Evolutionary conservation across 2,797 vertebrate species (phyloP).

Genomic region (Micrastur ruficollis): DNA sequence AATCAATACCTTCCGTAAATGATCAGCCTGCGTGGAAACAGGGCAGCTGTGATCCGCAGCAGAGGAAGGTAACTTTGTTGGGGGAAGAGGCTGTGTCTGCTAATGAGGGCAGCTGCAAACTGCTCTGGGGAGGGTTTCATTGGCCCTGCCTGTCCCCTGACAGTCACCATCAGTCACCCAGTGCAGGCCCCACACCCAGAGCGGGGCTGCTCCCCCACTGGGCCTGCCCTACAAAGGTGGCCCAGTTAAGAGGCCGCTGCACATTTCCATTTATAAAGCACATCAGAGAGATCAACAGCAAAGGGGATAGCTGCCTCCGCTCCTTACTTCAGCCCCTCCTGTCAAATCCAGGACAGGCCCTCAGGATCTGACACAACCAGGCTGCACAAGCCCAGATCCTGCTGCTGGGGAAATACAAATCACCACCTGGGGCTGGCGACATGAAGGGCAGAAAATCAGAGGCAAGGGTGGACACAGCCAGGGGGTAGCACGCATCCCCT

Average conservation of each 20-base stretch:
- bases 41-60: neutral
- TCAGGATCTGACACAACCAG: neutral
- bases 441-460: neutral
- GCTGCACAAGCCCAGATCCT: neutral
- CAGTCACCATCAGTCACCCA: neutral
- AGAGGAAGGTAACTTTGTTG: neutral
- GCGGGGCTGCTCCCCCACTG: neutral
- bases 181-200: neutral
- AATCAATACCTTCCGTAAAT: conserved; percentile 8
- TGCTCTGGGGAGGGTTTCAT: neutral
- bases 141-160: neutral
- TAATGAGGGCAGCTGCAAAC: neutral
- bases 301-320: neutral
- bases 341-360: conserved; percentile 48
- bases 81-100: neutral
- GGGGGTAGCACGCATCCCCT: neutral
- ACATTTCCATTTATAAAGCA: conserved; percentile 29
- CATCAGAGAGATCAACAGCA: neutral
- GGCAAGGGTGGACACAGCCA: neutral
- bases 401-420: neutral
- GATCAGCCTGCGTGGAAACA: neutral
- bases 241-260: conserved; percentile 41
- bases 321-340: neutral
- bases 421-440: neutral
- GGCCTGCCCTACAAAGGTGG: conserved; percentile 11